Percentiles rank a stretch among this genome's conserved stretches.
Evolutionary conservation across 2,888 invertebrate genomes (phyloP).

Genomic region (Rhagophthalmus giganteus): DNA sequence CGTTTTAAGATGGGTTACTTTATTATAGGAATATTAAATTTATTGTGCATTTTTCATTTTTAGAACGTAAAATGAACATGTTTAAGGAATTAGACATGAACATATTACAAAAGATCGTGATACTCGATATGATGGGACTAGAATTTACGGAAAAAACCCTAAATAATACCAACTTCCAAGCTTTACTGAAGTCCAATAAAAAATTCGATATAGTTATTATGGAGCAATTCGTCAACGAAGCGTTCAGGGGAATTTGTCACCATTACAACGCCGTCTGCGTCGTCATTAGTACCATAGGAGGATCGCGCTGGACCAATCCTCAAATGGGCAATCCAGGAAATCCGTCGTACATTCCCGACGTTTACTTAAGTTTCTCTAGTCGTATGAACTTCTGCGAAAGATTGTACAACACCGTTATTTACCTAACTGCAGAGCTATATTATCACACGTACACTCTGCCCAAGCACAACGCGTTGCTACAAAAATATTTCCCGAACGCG

Average conservation of each 20-base stretch:
- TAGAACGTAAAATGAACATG: too few species aligned
- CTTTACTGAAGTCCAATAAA: constrained; percentile 45
- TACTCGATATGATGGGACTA: too few species aligned
- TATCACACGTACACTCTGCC: constrained; percentile 40
- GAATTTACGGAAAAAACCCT: too few species aligned
- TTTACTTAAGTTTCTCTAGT: constrained; percentile 51
- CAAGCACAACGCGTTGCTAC: constrained; percentile 37
- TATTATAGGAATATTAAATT: too few species aligned
- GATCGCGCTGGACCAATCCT: constrained; percentile 53
- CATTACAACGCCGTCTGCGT: constrained; percentile 47
- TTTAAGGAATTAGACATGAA: too few species aligned
- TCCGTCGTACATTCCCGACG: constrained; percentile 57
- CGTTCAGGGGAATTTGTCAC: constrained; percentile 49
- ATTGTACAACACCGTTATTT: constrained; percentile 56
- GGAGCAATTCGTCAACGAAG: constrained; percentile 55
- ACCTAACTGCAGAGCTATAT: constrained; percentile 39
- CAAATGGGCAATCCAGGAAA: constrained; percentile 56
- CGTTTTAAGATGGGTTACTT: too few species aligned
- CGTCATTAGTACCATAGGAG: constrained; percentile 51
- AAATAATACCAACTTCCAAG: constrained; percentile 49
- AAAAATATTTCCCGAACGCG: constrained; percentile 42
- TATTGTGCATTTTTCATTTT: too few species aligned
- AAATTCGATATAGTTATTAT: constrained; percentile 49
- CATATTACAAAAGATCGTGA: too few species aligned
- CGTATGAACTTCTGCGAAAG: constrained; percentile 60